Percentiles rank a stretch among this genome's conserved stretches.
These are phyloP conservation scores for Gisinianus flammeolus DNA, from an alignment of 2,888 invertebrate species.

Conservation along the genomic window DNA sequence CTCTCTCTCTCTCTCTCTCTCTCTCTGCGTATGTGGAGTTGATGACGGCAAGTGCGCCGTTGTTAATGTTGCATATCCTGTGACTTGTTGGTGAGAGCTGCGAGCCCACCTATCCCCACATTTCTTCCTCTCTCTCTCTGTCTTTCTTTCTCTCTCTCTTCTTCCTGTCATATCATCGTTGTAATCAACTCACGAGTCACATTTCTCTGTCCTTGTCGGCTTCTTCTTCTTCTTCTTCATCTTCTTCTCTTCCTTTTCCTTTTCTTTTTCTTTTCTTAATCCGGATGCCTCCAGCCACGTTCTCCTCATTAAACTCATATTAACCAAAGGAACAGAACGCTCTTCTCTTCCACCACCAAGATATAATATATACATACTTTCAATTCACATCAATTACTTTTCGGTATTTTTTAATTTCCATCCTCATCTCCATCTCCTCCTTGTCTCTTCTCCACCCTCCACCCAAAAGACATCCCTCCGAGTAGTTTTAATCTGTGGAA, in stretches of 20 bases:
- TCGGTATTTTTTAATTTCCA: not conserved
- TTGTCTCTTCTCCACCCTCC: not conserved
- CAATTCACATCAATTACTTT: not conserved
- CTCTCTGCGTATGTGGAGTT: not conserved
- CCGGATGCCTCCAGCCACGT: constrained; percentile 29
- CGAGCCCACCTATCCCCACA: constrained; percentile 17
- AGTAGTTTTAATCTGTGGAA: no score
- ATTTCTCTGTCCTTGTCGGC: constrained; percentile 1
- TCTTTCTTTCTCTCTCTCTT: not conserved
- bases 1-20: not conserved
- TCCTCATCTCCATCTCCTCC: not conserved
- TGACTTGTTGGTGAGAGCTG: not conserved
- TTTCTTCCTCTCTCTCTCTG: not conserved
- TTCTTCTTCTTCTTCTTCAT: not conserved
- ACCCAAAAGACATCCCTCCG: no score
- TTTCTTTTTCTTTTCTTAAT: not conserved
- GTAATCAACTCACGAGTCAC: not conserved
- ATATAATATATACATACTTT: not conserved
- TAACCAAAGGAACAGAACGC: not conserved
- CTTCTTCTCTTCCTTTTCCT: not conserved
- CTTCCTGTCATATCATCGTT: constrained; percentile 2
- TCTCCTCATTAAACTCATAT: constrained; percentile 24
- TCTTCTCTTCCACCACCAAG: not conserved
- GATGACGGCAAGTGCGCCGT: constrained; percentile 20
- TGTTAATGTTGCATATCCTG: constrained; percentile 28